Evolutionary conservation across 1,140 invertebrate genomes (phyloP).

Genomic region (Steinernema khuongi): DNA sequence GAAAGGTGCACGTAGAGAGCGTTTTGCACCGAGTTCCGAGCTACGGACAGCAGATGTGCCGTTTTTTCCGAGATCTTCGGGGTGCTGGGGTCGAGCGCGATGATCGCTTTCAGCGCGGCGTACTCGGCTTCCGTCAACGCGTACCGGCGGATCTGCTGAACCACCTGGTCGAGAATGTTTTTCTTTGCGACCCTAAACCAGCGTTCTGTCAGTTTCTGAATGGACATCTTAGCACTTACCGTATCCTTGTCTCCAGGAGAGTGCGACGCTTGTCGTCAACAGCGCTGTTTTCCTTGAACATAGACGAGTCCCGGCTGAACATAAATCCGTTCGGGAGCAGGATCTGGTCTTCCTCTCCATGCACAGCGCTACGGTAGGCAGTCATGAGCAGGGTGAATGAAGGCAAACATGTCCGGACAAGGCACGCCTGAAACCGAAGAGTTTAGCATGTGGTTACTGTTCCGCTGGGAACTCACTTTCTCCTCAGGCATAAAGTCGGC

Average conservation of each 20-base stretch:
- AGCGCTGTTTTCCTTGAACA: not conserved
- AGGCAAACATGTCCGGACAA: constrained; percentile 34
- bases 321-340: constrained; percentile 26
- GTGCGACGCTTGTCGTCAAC: not conserved
- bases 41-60: constrained; percentile 33
- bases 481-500: constrained; percentile 47
- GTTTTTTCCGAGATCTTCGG: constrained; percentile 34
- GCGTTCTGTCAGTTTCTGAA: not conserved
- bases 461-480: constrained; percentile 35
- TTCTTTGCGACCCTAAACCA: constrained; percentile 23
- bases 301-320: not conserved
- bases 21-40: constrained; percentile 52
- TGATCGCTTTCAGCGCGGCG: constrained; percentile 53
- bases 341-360: constrained; percentile 27
- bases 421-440: constrained; percentile 25
- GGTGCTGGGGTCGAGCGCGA: constrained; percentile 50
- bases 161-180: constrained; percentile 25
- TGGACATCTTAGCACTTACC: not conserved
- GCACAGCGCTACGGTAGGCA: constrained; percentile 28
- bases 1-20: constrained; percentile 47
- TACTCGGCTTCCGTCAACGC: constrained; percentile 40
- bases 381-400: constrained; percentile 39
- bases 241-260: not conserved
- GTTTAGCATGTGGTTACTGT: not conserved
- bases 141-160: constrained; percentile 20